Evolutionary conservation across 2,113 vertebrate genomes (phyloP).

Genomic region (Hystrix cristata): DNA sequence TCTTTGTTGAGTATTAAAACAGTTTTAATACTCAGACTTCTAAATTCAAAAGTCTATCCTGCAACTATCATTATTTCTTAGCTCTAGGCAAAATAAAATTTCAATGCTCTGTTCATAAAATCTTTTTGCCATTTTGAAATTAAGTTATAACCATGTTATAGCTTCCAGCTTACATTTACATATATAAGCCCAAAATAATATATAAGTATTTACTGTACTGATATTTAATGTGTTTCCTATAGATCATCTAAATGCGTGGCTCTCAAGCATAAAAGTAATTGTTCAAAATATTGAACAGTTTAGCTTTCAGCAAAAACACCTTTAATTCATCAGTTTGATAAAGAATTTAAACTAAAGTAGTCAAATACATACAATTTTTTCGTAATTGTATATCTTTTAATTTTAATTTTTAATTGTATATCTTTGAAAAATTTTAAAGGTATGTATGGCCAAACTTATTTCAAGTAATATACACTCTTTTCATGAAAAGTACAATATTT

Average conservation of each 20-base stretch:
- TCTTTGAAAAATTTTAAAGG: neutral
- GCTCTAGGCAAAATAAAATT: slow-evolving; percentile 27
- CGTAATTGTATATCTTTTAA: neutral
- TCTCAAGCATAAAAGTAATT: slow-evolving; percentile 13
- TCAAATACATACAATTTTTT: neutral
- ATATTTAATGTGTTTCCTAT: slow-evolving; percentile 64
- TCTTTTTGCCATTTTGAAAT: slow-evolving; percentile 57
- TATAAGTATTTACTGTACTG: slow-evolving; percentile 52
- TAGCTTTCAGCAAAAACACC: slow-evolving; percentile 19
- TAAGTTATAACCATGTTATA: slow-evolving; percentile 63
- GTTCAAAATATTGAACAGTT: slow-evolving; percentile 48
- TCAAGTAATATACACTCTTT: neutral
- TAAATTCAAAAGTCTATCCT: neutral
- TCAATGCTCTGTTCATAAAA: slow-evolving; percentile 47
- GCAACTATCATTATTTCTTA: slow-evolving; percentile 64
- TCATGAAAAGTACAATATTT: neutral
- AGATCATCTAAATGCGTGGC: slow-evolving; percentile 68
- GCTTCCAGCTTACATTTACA: slow-evolving; percentile 53
- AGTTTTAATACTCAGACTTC: slow-evolving; percentile 59
- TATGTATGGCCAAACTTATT: neutral
- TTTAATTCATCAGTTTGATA: slow-evolving; percentile 54
- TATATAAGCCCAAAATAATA: slow-evolving; percentile 52
- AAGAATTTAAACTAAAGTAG: neutral
- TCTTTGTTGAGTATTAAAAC: neutral
- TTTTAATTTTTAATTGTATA: neutral